Evolutionary conservation across 2,797 vertebrate genomes (phyloP).

Genomic region (Halcyon leucocephala): DNA sequence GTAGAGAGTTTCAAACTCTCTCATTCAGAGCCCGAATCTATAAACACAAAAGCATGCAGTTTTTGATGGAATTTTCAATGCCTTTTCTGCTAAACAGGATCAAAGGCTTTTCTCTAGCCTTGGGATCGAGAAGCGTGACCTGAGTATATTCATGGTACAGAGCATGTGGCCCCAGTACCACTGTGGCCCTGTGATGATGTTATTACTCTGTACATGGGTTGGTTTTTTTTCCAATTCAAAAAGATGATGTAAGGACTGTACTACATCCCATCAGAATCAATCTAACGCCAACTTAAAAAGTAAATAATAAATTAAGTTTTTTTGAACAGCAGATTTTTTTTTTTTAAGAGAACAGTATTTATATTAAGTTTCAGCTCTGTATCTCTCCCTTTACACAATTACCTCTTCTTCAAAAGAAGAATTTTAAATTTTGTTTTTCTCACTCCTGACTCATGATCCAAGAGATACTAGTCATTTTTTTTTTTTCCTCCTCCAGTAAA

Average conservation of each 20-base stretch:
- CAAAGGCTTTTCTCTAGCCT: neutral
- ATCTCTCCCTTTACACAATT: neutral
- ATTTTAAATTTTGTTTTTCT: neutral
- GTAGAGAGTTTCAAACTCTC: neutral
- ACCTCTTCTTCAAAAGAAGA: neutral
- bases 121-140: neutral
- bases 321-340: neutral
- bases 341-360: neutral
- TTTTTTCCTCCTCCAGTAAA: neutral
- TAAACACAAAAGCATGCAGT: neutral
- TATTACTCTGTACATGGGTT: neutral
- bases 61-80: neutral
- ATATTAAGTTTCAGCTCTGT: neutral
- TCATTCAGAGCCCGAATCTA: neutral
- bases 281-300: neutral
- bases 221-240: neutral
- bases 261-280: neutral
- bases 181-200: neutral
- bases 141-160: neutral
- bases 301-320: neutral
- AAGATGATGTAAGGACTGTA: neutral
- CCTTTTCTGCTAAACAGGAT: neutral
- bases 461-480: neutral
- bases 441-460: neutral
- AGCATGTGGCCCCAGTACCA: neutral